Evolutionary conservation across 2,888 invertebrate species (phyloP), one percentile per base, ranked within the genome.

Genomic region (Thera obeliscata): DNA sequence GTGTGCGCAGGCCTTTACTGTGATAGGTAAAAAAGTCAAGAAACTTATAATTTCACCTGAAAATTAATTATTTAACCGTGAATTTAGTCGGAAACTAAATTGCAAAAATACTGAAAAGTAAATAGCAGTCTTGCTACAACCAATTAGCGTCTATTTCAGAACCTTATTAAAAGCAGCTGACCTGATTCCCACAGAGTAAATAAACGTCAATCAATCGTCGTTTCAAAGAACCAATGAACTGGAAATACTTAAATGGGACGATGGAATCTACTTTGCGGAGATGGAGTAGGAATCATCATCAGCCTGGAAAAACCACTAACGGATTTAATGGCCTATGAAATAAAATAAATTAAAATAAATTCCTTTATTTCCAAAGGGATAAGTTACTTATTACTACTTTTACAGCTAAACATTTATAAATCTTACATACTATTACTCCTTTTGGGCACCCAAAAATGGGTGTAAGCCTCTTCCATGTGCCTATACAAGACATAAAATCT

Each of bases 141-240:
- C 64, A 64, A 67, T 64, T 67, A 67, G 60, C 48, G 56, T 49
- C 52, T 67, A 67, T 67, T 66, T 61, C 36, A 57, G 56, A 50
- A 55, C 36, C 43, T 35, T 35, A 52, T 59, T 62, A 58, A 61
- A 64, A 56, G 41, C 60, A 73, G 68, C 66, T 64, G 57, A 74
- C 74, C 74, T 68, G 66, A 71, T 76, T 76, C 67, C 63, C 55
- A 69, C 70, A 70, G 72, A 73, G 75, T 76, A 79, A 78, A 79
- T 77, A 77, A 64, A 72, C 73, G 76, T 78, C 77, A 73, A 76
- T 79, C 78, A 79, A 69, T 75, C 74, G 69, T 66, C 63, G 62
- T 61, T 54, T 69, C 52, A 52, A 55, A 56, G 65, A 65, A 8
- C 64, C 65, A 65, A 8, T 66, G 66, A 66, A 43, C 62, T 69